Conservation (phyloP, 2,888 invertebrate species). For the Ecdyonurus torrentis region DNA sequence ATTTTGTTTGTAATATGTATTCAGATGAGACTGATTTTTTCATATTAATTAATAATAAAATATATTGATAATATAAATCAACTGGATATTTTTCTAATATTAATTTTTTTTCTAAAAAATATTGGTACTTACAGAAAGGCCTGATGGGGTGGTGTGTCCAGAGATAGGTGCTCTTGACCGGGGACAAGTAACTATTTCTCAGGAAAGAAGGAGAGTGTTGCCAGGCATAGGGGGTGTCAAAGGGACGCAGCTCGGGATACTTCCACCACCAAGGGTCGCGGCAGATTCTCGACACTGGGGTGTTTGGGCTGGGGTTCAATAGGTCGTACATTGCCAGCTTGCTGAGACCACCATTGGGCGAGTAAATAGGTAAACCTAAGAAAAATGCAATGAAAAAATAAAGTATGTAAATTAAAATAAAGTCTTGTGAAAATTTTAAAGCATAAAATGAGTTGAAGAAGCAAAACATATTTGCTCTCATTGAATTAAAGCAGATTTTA, state of each 20-base stretch:
- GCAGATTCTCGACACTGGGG: constrained; percentile 63
- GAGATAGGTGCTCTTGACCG: constrained; percentile 77
- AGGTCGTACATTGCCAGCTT: constrained; percentile 41
- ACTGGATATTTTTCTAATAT: too few relatives aligned
- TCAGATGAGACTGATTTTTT: too few relatives aligned
- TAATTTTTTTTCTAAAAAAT: too few relatives aligned
- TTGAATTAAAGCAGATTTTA: too few relatives aligned
- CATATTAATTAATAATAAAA: too few relatives aligned
- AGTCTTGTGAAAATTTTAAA: too few relatives aligned
- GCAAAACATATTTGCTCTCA: background rate
- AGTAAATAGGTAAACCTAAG: constrained; percentile 53
- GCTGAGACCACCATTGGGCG: constrained; percentile 42
- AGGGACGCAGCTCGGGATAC: constrained; percentile 63
- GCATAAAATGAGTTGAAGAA: too few relatives aligned
- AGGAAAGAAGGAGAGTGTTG: constrained; percentile 44
- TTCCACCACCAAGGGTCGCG: constrained; percentile 85
- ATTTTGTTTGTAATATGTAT: too few relatives aligned
- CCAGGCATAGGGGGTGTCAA: constrained; percentile 38
- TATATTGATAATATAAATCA: too few relatives aligned
- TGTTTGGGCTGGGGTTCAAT: constrained; percentile 59
- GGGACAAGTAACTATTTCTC: constrained; percentile 77
- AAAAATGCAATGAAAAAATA: constrained; percentile 9
- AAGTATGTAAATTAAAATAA: background rate
- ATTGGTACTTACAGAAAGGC: constrained; percentile 61
- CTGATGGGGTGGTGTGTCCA: constrained; percentile 84